Evolutionary conservation across 1,140 invertebrate genomes (phyloP), one percentile per base, ranked within the genome.

Genomic region (Caenorhabditis elegans): DNA sequence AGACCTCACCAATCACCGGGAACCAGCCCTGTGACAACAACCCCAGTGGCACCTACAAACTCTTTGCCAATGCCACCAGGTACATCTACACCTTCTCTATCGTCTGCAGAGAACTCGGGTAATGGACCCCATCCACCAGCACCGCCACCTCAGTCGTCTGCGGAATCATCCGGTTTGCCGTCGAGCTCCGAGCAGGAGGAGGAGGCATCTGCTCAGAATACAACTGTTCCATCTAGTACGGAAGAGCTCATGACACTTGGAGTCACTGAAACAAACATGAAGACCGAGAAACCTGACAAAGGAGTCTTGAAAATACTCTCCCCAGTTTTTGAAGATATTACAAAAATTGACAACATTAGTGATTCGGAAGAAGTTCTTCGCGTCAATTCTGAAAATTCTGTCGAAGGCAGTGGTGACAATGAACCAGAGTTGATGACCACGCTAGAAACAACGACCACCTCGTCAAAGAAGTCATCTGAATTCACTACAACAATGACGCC

Each of bases 341-440:
- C 76, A 28, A 77, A 77, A 48, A 28, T n/a, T 43, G 48, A 77
- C 34, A 77, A 77, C 19, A 77, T 49, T 0, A 77, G 48, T 22
- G 46, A 39, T 39, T 70, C 60, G 1, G 60, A 70, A 39, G 60
- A 70, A 22, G 11, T 70, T 17, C 34, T 70, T 22, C 31, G 34
- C 2, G 60, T 70, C 0, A 70, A 70, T 39, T 60, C 53, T 6
- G 53, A 60, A 28, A 60, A 60, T 31, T 70, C 60, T 0, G 4
- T 22, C 4, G 60, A 70, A 70, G 60, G 60, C 1, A 70, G 60
- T 13, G 60, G 60, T 39, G 60, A 70, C 34, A 39, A 39, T 10
- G 60, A 70, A 70, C 60, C 60, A 70, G 60, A 70, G 34, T 70
- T 70, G 60, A 70, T 70, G 34, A 19, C 60, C 60, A 70, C 60